These are phyloP conservation scores for Siphamia tubifer DNA, from an alignment of 2,113 vertebrate genomes.

Conservation along the genomic window DNA sequence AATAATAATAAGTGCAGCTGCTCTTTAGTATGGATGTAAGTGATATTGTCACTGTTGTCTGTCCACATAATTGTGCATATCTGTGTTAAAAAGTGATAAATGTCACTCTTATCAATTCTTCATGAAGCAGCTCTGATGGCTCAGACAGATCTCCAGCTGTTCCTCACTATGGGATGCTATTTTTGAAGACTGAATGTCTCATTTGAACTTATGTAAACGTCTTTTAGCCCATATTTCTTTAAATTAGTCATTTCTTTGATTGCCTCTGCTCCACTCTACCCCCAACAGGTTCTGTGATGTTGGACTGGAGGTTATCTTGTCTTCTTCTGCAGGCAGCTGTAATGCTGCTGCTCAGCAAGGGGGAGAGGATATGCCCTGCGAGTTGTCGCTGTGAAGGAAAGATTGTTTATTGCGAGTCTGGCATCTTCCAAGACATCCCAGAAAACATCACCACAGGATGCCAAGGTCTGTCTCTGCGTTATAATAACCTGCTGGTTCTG, in stretches of 20 bases:
- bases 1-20: background rate
- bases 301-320: conserved; percentile 78
- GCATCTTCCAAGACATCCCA: conserved; percentile 89
- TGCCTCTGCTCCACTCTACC: conserved; percentile 47
- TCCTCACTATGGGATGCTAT: conserved; percentile 16
- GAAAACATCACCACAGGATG: conserved; percentile 92
- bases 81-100: conserved; percentile 21
- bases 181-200: conserved; percentile 11
- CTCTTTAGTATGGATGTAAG: background rate
- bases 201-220: conserved; percentile 8
- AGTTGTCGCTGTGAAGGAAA: conserved; percentile 96
- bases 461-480: conserved; percentile 93
- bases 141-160: conserved; percentile 42
- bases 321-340: conserved; percentile 84
- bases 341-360: conserved; percentile 80
- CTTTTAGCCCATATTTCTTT: conserved; percentile 2
- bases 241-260: conserved; percentile 47
- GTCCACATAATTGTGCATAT: background rate
- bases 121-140: conserved; percentile 42
- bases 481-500: conserved; percentile 92
- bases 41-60: background rate
- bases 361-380: conserved; percentile 90
- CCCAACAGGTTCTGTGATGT: conserved; percentile 73
- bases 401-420: conserved; percentile 96
- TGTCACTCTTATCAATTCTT: conserved; percentile 48